Conservation (phyloP, 1,140 invertebrate genomes). For the Trachelipus rathkii region DNA sequence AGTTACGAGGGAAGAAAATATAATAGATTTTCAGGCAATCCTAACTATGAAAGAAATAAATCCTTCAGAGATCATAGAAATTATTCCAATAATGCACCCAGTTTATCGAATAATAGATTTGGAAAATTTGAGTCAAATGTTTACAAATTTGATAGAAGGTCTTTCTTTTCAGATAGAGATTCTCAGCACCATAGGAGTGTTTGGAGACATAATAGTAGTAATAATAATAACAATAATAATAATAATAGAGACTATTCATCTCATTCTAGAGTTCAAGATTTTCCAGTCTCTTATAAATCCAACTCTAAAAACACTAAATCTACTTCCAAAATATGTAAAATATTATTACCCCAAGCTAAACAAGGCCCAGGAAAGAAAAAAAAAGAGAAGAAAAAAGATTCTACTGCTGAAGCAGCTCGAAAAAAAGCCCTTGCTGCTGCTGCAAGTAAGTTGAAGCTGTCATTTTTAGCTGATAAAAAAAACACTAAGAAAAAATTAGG, state of each 20-base stretch:
- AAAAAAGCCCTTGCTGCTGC: conserved; percentile 43
- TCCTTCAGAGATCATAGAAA: not conserved
- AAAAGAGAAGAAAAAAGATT: conserved; percentile 32
- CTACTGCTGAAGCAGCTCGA: conserved; percentile 37
- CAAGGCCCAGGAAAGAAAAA: not conserved
- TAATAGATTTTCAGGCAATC: not conserved
- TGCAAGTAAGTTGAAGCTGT: conserved; percentile 37
- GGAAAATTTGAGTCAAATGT: not conserved
- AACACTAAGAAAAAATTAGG: conserved; percentile 18
- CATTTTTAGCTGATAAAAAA: conserved; percentile 43
- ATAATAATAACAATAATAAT: not conserved
- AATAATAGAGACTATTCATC: not conserved
- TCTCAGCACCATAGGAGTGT: not conserved
- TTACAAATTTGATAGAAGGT: not conserved
- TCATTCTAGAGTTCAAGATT: not conserved
- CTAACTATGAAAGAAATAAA: not conserved
- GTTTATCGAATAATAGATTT: not conserved
- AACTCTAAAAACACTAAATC: not conserved
- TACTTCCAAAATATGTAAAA: too few species aligned
- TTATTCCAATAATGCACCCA: not conserved
- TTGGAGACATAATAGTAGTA: not conserved
- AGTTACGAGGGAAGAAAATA: not conserved
- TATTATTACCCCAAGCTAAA: too few species aligned
- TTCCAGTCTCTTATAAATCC: not conserved
- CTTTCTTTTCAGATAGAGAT: not conserved